Percentiles rank a stretch among this genome's conserved stretches.
phyloP scores from a whole-genome alignment of 2,888 invertebrate species.

The Tanaodytes sp. region DNA sequence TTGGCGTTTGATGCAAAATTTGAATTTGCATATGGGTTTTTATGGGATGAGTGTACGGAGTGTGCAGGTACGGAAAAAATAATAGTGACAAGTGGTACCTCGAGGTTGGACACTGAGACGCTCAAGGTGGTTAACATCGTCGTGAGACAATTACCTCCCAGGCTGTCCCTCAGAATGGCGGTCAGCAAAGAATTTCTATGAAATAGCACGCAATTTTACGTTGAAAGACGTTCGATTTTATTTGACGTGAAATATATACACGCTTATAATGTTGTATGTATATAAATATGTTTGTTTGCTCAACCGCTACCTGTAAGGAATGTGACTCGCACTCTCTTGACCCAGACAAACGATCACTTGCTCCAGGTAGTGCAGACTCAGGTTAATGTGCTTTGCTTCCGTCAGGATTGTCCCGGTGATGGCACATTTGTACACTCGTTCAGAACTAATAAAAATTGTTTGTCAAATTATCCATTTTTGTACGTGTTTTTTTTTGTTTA shows the following conservation, averaged over 20 bases:
- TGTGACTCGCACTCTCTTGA: constrained; percentile 67
- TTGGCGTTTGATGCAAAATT: too few relatives aligned
- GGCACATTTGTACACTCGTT: constrained; percentile 74
- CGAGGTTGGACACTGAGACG: constrained; percentile 64
- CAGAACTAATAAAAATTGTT: constrained; percentile 72
- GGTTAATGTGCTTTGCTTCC: constrained; percentile 76
- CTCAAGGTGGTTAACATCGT: constrained; percentile 75
- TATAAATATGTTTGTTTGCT: too few relatives aligned
- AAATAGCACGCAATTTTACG: constrained; percentile 22
- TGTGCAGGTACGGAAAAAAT: not conserved
- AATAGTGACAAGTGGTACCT: constrained; percentile 56
- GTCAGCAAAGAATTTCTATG: constrained; percentile 76
- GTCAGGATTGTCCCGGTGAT: constrained; percentile 73
- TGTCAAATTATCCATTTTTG: too few relatives aligned
- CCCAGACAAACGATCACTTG: constrained; percentile 73
- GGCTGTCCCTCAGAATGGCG: constrained; percentile 74
- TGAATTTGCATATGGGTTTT: too few relatives aligned
- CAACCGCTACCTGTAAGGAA: constrained; percentile 68
- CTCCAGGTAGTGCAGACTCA: constrained; percentile 76
- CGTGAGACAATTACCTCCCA: constrained; percentile 76
- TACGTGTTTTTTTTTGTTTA: too few relatives aligned
- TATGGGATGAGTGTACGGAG: too few relatives aligned
- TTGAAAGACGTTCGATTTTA: constrained; percentile 19
- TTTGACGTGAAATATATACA: constrained; percentile 25
- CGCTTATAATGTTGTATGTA: too few relatives aligned